Conservation (phyloP, 2,797 vertebrate genomes). For the Cyprinodon diabolis region DNA sequence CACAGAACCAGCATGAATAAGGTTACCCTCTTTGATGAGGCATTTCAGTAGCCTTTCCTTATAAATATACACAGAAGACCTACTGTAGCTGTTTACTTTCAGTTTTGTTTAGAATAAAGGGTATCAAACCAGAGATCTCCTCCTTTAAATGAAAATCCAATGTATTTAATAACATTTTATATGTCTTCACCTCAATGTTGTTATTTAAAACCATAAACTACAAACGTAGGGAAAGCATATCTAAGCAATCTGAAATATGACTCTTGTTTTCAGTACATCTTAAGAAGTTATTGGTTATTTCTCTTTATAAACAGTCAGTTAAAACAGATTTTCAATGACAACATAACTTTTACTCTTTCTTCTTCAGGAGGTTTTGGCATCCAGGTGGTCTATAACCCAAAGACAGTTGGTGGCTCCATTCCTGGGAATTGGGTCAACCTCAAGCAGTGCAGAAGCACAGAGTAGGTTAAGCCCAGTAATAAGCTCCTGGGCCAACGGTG, state of each 20-base stretch:
- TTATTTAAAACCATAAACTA: neutral
- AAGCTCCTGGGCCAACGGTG: conserved; percentile 77
- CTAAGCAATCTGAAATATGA: neutral
- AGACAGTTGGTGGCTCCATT: conserved; percentile 71
- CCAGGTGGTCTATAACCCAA: conserved; percentile 44
- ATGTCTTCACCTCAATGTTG: neutral
- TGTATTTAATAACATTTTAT: neutral
- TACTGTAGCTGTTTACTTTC: neutral
- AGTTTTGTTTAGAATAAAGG: neutral
- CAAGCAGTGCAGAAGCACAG: conserved; percentile 65
- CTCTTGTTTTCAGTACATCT: neutral
- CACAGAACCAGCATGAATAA: conserved; percentile 16
- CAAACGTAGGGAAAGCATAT: neutral
- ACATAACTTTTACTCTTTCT: conserved; percentile 7
- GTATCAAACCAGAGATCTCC: neutral
- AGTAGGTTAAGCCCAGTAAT: conserved; percentile 80
- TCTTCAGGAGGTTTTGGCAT: conserved; percentile 33
- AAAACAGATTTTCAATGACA: neutral
- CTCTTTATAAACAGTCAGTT: neutral
- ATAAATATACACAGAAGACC: conserved; percentile 2
- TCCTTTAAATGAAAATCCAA: neutral
- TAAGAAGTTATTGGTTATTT: too few species aligned
- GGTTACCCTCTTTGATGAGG: conserved; percentile 16
- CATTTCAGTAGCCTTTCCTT: conserved; percentile 20
- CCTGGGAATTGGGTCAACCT: conserved; percentile 82